Evolutionary conservation across 1,140 invertebrate genomes (phyloP), one percentile per base, ranked within the genome.

Genomic region (Magallana angulata): DNA sequence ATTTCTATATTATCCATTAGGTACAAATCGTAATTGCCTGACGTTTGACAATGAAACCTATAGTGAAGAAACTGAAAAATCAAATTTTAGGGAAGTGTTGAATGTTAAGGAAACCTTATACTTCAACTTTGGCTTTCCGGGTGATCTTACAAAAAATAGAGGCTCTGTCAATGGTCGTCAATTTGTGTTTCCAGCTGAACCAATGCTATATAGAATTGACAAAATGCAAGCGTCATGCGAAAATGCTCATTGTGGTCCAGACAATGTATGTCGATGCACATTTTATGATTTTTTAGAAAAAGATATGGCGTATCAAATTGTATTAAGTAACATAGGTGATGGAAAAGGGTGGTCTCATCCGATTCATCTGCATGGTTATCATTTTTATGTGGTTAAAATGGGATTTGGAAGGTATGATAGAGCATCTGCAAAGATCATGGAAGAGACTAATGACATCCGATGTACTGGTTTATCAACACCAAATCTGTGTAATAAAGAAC

Each of bases 281-380:
- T 83, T 86, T 57, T 18, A 80, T 6, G 7, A 68, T 3, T 3
- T 57, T 7, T 12, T 86, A 3, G 12, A 71, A 1, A 12, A 82
- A 18, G 59, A 59, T 62, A 18, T 58, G 12, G 84, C 58, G n/a
- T 64, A 88, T 14, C 84, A 86, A 57, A 14, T 90, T n/a, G 82
- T 86, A 9, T 16, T 90, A 12, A n/a, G 56, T 5, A 88, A 76
- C 18, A 76, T 88, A 18, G 81, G 80, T n/a, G 60, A 82, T 84
- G 86, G 82, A 82, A 30, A 95, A 3, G 96, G 96, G 64, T 57
- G 85, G 18, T 95, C 95, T 85, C 95, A 97, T 91, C 96, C 97
- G 12, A 96, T 97, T 90, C 97, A 97, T 93, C 93, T 97, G 7
- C 97, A 97, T 91, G 97, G 97, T 9, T 96, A 97, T 94, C 96